Evolutionary conservation across 2,797 vertebrate genomes (phyloP).

Genomic region (Potorous gilbertii): DNA sequence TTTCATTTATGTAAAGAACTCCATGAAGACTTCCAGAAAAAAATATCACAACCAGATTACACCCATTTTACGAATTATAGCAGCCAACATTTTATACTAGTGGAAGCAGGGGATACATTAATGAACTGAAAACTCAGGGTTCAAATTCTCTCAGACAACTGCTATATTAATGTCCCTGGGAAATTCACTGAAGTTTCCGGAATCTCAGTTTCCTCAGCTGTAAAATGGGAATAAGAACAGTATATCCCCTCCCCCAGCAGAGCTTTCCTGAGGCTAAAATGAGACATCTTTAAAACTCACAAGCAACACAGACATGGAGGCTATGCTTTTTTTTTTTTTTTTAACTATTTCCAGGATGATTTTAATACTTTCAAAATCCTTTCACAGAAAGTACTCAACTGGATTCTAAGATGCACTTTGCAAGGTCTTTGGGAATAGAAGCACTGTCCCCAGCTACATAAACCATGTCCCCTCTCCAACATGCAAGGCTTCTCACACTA

Average conservation of each 20-base stretch:
- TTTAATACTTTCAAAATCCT: background rate
- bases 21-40: background rate
- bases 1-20: background rate
- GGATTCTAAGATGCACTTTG: background rate
- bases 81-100: background rate
- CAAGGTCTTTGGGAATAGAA: background rate
- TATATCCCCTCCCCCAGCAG: background rate
- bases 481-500: slow-evolving; percentile 76
- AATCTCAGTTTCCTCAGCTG: background rate
- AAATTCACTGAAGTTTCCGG: background rate
- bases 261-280: background rate
- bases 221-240: background rate
- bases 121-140: background rate
- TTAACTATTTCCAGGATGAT: background rate
- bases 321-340: background rate
- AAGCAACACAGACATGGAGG: background rate
- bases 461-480: slow-evolving; percentile 79
- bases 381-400: background rate
- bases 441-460: slow-evolving; percentile 33
- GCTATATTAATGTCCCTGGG: background rate
- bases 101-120: background rate
- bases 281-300: background rate
- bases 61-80: background rate
- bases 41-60: background rate
- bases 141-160: background rate